A percentile compares a stretch with the other conserved stretches of the same genome.
These are phyloP conservation scores for Ophioninae sp. DNA, from an alignment of 2,888 invertebrate species.

Conservation along the genomic window DNA sequence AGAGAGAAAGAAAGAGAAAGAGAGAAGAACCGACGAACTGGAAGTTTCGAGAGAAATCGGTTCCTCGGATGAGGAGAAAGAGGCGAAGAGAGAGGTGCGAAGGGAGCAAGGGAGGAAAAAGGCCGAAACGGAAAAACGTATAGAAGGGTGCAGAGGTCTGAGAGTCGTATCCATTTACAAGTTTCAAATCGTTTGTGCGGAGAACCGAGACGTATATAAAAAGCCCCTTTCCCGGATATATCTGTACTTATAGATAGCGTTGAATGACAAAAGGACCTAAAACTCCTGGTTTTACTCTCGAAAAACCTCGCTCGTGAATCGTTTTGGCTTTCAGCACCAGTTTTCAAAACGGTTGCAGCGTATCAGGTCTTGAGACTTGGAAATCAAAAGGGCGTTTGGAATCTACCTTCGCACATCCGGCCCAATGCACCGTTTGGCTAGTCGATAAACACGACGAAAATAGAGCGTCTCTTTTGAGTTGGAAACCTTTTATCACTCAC, in stretches of 20 bases:
- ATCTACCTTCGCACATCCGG: background rate
- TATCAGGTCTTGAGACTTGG: background rate
- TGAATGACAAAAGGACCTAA: constrained; percentile 15
- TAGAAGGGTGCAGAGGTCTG: constrained; percentile 66
- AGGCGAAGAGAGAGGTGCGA: constrained; percentile 11
- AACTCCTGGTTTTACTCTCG: background rate
- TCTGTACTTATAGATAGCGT: background rate
- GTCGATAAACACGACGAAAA: background rate
- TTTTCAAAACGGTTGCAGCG: too few species aligned
- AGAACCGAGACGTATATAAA: constrained; percentile 49
- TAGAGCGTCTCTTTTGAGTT: constrained; percentile 70
- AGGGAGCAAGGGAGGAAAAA: constrained; percentile 25
- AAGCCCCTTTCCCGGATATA: background rate
- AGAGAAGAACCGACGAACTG: constrained; percentile 9
- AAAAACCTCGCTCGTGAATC: too few species aligned
- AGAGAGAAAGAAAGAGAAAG: background rate
- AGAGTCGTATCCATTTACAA: constrained; percentile 76
- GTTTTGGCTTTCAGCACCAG: background rate
- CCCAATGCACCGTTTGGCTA: background rate
- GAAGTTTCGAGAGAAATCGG: constrained; percentile 56
- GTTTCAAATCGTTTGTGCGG: constrained; percentile 75
- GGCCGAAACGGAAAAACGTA: constrained; percentile 56
- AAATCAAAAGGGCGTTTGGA: constrained; percentile 1
- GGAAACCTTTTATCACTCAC: constrained; percentile 76
- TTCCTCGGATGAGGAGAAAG: constrained; percentile 21